Percentiles rank a stretch among this genome's conserved stretches.
These are phyloP conservation scores for Lapara coniferarum DNA, from an alignment of 2,888 invertebrate species.

Conservation along the genomic window DNA sequence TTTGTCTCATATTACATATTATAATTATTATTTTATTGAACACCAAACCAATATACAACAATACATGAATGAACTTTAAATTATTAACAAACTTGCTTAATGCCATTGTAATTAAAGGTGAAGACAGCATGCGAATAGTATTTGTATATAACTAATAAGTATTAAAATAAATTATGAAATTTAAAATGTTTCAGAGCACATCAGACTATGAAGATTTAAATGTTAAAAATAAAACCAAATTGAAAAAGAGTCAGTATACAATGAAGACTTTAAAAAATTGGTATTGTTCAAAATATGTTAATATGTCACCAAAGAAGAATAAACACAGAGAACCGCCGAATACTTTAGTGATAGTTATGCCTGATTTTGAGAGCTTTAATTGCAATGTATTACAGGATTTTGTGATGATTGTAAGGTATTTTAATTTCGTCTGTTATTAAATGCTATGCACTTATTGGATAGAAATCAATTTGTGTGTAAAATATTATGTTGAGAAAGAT, in stretches of 20 bases:
- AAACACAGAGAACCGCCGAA: constrained; percentile 48
- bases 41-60: no score
- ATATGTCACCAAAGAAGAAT: constrained; percentile 60
- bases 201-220: constrained; percentile 49
- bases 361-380: constrained; percentile 94
- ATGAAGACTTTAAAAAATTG: constrained; percentile 85
- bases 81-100: no score
- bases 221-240: constrained; percentile 49
- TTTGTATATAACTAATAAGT: no score
- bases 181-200: constrained; percentile 49
- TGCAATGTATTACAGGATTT: constrained; percentile 90
- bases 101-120: no score
- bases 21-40: no score
- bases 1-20: no score
- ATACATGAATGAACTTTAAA: no score
- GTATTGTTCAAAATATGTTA: constrained; percentile 75
- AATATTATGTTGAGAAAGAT: no score
- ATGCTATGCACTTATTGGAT: not conserved
- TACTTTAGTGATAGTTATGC: constrained; percentile 89
- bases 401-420: constrained; percentile 89
- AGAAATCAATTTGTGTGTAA: not conserved
- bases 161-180: not conserved
- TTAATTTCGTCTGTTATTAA: constrained; percentile 9
- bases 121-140: no score
- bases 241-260: constrained; percentile 86